Conservation (phyloP, 2,797 vertebrate species). For the Pogoniulus pusillus region DNA sequence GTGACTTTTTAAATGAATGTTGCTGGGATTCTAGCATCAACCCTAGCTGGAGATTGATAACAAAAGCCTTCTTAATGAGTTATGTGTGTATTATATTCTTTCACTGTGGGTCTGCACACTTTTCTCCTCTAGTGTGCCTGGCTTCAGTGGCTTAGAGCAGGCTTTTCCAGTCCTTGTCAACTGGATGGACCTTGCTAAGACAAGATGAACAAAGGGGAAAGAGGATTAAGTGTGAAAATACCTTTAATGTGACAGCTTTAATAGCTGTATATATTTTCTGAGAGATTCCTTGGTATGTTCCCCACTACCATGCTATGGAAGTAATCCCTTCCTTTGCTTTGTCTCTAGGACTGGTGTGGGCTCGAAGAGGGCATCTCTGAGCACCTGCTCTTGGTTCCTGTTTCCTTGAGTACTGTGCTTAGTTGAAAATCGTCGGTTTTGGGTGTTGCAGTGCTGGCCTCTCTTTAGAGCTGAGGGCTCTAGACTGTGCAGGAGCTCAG, state of each 20-base stretch:
- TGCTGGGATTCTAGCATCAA: background rate
- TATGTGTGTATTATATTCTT: background rate
- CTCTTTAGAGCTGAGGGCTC: background rate
- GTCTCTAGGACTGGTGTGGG: background rate
- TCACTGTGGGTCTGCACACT: background rate
- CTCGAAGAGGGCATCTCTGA: background rate
- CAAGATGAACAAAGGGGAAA: background rate
- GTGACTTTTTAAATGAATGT: background rate
- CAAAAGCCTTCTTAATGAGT: background rate
- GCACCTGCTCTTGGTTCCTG: background rate
- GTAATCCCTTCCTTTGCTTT: background rate
- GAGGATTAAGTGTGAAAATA: conserved; percentile 7
- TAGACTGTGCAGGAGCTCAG: accelerated
- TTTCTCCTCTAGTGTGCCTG: background rate
- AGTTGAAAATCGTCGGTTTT: background rate
- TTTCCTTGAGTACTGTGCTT: background rate
- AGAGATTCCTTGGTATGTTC: background rate
- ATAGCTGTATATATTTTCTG: background rate
- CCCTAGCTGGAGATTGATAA: background rate
- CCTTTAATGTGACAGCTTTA: background rate
- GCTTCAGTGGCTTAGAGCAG: background rate
- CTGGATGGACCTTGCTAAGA: background rate
- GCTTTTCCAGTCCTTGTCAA: background rate
- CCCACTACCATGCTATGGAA: background rate
- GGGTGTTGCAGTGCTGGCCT: background rate